A percentile compares a stretch with the other conserved stretches of the same genome.
phyloP scores from a whole-genome alignment of 1,140 invertebrate genomes.

The Acyrthosiphon pisum region DNA sequence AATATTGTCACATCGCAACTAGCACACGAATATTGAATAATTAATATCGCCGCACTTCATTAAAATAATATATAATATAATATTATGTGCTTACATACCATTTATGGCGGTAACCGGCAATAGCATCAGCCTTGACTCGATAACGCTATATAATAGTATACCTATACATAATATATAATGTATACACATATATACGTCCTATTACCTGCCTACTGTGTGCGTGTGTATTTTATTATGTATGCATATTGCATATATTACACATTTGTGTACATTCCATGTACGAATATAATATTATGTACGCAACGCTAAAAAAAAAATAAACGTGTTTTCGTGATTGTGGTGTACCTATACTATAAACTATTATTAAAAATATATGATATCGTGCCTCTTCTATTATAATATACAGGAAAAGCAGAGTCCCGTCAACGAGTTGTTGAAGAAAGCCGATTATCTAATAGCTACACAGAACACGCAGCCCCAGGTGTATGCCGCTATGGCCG shows the following conservation, averaged over 20 bases:
- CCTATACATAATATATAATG: background rate
- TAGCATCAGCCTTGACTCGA: slow-evolving; percentile 24
- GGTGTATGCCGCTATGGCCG: slow-evolving; percentile 91
- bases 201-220: background rate
- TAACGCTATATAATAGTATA: background rate
- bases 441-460: slow-evolving; percentile 83
- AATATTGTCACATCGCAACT: background rate
- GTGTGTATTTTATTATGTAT: background rate
- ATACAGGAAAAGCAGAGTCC: slow-evolving; percentile 86
- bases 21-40: background rate
- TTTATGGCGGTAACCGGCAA: slow-evolving; percentile 43
- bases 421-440: slow-evolving; percentile 84
- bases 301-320: background rate
- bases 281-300: background rate
- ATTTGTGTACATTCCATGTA: background rate
- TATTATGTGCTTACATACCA: slow-evolving; percentile 26
- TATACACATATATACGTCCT: background rate
- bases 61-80: slow-evolving; percentile 11
- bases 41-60: slow-evolving; percentile 15
- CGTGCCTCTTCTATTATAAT: slow-evolving; percentile 59
- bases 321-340: background rate
- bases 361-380: background rate
- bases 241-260: background rate
- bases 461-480: slow-evolving; percentile 75
- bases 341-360: background rate